Percentiles rank a stretch among this genome's conserved stretches.
Evolutionary conservation across 2,797 vertebrate genomes (phyloP).

Genomic region (Hyperoplus immaculatus): DNA sequence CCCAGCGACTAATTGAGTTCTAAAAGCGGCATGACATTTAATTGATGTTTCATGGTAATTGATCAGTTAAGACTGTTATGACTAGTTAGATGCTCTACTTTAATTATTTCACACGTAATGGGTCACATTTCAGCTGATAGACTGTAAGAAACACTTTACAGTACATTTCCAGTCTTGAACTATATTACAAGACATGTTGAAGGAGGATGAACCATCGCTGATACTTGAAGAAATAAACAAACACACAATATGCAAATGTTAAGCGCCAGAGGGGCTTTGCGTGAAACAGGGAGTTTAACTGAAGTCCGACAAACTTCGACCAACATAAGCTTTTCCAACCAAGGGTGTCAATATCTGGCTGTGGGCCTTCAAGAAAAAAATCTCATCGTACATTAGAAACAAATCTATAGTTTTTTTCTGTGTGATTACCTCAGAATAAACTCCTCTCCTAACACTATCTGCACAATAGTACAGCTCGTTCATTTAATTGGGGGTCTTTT

Average conservation of each 20-base stretch:
- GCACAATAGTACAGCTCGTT: constrained; percentile 15
- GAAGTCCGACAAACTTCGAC: constrained; percentile 42
- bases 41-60: constrained; percentile 18
- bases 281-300: constrained; percentile 49
- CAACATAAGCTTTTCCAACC: constrained; percentile 39
- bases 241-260: constrained; percentile 45
- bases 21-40: too few species aligned
- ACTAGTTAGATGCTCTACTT: neutral
- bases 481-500: constrained; percentile 23
- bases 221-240: constrained; percentile 63
- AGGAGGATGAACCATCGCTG: constrained; percentile 32
- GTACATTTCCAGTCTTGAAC: constrained; percentile 39
- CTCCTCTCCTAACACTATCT: constrained; percentile 36
- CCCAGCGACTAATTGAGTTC: too few species aligned
- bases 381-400: constrained; percentile 42
- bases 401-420: constrained; percentile 48
- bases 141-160: constrained; percentile 26
- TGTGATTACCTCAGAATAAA: constrained; percentile 45
- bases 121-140: constrained; percentile 26
- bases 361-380: constrained; percentile 26
- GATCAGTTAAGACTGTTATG: neutral
- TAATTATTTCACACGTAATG: constrained; percentile 40
- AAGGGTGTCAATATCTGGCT: constrained; percentile 31
- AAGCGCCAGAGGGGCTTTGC: constrained; percentile 29
- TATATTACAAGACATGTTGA: constrained; percentile 38